Evolutionary conservation across 2,113 vertebrate species (phyloP).

Genomic region (Meleagris gallopavo): DNA sequence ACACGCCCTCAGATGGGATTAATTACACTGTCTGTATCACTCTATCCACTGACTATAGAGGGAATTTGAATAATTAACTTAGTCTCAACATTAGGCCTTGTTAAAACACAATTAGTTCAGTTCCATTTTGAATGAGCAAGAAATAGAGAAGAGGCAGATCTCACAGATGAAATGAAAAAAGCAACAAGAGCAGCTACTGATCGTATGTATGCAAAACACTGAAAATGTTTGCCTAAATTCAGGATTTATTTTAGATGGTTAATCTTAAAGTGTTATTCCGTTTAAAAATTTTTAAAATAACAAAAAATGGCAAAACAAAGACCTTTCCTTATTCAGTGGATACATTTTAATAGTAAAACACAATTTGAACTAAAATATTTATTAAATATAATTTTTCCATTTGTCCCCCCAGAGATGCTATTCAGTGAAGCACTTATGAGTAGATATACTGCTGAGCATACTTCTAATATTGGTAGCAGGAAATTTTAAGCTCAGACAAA

Average conservation of each 20-base stretch:
- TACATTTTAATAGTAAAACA: background rate
- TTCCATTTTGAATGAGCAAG: background rate
- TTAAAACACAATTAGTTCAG: background rate
- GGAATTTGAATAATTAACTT: background rate
- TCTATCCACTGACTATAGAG: background rate
- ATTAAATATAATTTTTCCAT: background rate
- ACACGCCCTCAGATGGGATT: background rate
- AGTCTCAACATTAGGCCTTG: background rate
- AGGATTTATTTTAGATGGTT: background rate
- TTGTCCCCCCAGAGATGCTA: background rate
- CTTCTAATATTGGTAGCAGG: background rate
- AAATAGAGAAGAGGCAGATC: background rate
- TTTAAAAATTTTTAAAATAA: background rate
- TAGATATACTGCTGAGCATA: background rate
- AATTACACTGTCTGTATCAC: background rate
- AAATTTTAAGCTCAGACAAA: background rate
- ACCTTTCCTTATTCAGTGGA: background rate
- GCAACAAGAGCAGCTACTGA: background rate
- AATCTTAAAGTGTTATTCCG: background rate
- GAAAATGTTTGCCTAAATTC: background rate
- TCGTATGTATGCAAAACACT: background rate
- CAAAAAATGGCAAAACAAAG: background rate
- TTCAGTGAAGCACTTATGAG: background rate
- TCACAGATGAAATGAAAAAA: background rate
- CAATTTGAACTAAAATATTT: background rate